Conservation (phyloP, 2,113 vertebrate genomes). For the Mobula hypostoma region DNA sequence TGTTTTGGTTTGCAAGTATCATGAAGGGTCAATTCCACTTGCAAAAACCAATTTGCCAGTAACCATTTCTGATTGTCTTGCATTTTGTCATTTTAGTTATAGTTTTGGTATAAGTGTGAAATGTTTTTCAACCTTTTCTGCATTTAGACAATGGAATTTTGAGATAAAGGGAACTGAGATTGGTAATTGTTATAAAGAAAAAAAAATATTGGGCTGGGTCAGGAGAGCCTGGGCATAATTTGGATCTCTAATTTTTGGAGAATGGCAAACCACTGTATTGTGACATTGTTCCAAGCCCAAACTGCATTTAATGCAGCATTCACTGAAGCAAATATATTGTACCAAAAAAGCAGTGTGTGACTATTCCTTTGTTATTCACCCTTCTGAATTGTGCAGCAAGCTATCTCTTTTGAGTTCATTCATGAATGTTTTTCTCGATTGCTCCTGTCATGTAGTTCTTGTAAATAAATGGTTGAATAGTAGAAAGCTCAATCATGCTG, state of each 20-base stretch:
- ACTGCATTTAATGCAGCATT: constrained; percentile 12
- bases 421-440: background rate
- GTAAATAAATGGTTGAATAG: background rate
- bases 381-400: background rate
- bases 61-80: constrained; percentile 28
- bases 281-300: constrained; percentile 11
- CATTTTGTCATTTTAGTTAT: constrained; percentile 23
- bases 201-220: background rate
- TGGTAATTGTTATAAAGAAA: background rate
- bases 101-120: background rate
- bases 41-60: constrained; percentile 19
- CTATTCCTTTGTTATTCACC: constrained; percentile 13
- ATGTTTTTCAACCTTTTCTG: constrained; percentile 12
- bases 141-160: constrained; percentile 25
- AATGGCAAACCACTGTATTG: constrained; percentile 18
- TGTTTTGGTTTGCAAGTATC: background rate
- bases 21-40: background rate
- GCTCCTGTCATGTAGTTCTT: background rate
- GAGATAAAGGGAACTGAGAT: background rate
- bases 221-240: background rate
- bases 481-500: background rate
- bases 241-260: background rate
- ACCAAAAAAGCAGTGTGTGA: background rate
- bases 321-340: constrained; percentile 27
- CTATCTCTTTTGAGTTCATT: background rate